These are phyloP conservation scores for Heliconius ethilla DNA, from an alignment of 2,888 invertebrate genomes.

Conservation along the genomic window DNA sequence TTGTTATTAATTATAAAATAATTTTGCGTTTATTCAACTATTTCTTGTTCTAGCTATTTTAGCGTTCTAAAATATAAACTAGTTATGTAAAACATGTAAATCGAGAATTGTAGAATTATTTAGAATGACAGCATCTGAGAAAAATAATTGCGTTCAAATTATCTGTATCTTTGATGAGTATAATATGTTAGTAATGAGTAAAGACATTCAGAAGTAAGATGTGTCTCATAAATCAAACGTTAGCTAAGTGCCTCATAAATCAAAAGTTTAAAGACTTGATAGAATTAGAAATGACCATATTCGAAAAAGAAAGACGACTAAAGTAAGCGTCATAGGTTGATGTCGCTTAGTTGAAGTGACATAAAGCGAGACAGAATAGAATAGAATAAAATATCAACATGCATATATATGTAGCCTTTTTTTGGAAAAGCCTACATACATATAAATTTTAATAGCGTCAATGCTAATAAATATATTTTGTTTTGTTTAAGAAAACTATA, in stretches of 20 bases:
- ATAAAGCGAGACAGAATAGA: no score
- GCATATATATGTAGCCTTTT: no score
- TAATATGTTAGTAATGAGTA: neutral
- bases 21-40: neutral
- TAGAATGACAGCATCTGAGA: neutral
- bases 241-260: no score
- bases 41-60: neutral
- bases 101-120: neutral
- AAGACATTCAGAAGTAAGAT: neutral
- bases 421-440: neutral
- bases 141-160: neutral
- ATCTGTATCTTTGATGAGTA: neutral
- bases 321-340: no score
- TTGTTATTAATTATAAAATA: neutral
- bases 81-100: neutral
- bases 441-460: neutral
- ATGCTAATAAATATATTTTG: neutral
- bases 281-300: no score
- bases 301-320: no score
- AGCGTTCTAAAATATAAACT: neutral
- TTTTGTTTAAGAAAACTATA: conserved; percentile 34
- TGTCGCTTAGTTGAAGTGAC: no score
- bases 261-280: no score
- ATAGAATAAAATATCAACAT: no score
- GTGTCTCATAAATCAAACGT: no score